These are phyloP conservation scores for Aplidium turbinatum DNA, from an alignment of 23 tunicate species.

Conservation along the genomic window DNA sequence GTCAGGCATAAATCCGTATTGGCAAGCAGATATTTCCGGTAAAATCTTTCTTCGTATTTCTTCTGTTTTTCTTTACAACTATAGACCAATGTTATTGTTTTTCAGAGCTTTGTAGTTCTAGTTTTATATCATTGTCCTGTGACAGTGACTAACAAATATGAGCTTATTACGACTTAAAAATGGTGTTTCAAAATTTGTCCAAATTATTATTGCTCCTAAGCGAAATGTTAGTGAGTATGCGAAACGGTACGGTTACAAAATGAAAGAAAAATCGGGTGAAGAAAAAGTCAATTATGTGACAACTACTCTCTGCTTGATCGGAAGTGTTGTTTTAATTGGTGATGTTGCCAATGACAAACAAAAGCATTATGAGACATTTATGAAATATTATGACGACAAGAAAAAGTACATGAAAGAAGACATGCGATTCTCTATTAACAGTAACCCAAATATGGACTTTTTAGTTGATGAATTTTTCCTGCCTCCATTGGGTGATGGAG, in stretches of 20 bases:
- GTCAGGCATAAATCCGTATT: too few species aligned
- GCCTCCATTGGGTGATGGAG: background rate
- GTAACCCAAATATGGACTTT: constrained; percentile 4
- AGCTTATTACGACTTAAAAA: background rate
- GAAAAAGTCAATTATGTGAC: background rate
- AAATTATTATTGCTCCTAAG: background rate
- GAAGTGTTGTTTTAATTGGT: background rate
- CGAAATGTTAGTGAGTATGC: constrained; percentile 25
- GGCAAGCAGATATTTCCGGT: too few species aligned
- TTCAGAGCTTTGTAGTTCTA: too few species aligned
- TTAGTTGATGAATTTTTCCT: background rate
- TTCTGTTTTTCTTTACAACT: too few species aligned
- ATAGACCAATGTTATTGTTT: too few species aligned
- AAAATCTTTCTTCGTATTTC: too few species aligned
- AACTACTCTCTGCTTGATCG: background rate
- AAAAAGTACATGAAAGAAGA: background rate
- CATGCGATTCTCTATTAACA: background rate
- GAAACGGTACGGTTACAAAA: constrained; percentile 13
- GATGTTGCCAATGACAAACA: constrained; percentile 21
- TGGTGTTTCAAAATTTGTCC: background rate
- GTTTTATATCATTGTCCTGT: too few species aligned
- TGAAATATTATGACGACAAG: background rate
- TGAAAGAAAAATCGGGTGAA: background rate
- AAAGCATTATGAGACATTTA: constrained; percentile 9
- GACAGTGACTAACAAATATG: background rate